A percentile compares a stretch with the other conserved stretches of the same genome.
phyloP scores from a whole-genome alignment of 2,113 vertebrate species.

The Neodon shergylaensis region DNA sequence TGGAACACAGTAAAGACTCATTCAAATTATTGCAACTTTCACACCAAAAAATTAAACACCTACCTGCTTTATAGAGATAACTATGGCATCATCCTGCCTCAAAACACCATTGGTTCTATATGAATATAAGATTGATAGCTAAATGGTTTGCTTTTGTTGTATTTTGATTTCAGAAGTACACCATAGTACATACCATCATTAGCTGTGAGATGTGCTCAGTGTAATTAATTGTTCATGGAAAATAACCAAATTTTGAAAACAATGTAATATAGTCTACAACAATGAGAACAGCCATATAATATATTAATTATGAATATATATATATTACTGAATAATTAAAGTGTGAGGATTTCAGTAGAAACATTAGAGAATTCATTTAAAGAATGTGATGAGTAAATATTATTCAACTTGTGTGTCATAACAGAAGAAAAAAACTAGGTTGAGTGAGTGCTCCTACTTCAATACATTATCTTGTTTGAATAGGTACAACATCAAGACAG shows the following conservation, averaged over 20 bases:
- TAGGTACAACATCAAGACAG: background rate
- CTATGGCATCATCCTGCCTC: background rate
- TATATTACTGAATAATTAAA: background rate
- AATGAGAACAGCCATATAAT: background rate
- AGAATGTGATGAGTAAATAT: background rate
- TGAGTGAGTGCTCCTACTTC: background rate
- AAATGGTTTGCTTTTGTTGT: slow-evolving; percentile 21
- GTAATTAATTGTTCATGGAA: slow-evolving; percentile 45
- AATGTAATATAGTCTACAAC: background rate
- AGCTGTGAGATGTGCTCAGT: background rate
- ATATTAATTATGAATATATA: background rate
- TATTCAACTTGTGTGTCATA: background rate
- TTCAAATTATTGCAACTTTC: background rate
- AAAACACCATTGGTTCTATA: background rate
- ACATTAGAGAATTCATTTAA: background rate
- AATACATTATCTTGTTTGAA: background rate
- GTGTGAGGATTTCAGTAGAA: background rate
- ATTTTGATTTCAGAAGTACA: slow-evolving; percentile 42
- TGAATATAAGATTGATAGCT: background rate
- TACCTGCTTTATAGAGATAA: background rate
- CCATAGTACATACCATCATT: background rate
- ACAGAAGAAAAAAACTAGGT: background rate
- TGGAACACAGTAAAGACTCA: background rate
- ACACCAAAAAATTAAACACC: background rate
- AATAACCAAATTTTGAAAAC: slow-evolving; percentile 19